Evolutionary conservation across 2,113 vertebrate species (phyloP), one percentile per base, ranked within the genome.

Genomic region (Paraplagusia blochii): DNA sequence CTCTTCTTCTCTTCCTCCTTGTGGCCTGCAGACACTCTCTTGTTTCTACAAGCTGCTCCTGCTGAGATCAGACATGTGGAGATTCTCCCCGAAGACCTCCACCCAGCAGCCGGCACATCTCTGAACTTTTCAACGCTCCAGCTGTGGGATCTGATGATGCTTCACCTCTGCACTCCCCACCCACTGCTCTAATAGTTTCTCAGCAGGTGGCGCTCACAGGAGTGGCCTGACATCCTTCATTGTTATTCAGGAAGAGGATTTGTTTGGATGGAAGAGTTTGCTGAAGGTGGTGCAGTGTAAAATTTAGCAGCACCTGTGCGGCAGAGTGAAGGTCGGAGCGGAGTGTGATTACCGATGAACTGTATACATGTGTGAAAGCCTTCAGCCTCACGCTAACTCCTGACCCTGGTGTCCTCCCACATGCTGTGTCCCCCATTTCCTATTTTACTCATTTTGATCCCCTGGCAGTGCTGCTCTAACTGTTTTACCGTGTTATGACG

Each of bases 21-120:
- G 43, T 64, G 54, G 57, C 87, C 78, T 22, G 77, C 74, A 60
- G 80, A 73, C 57, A 71, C 52, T 72, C 68, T 66, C 69, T 45
- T 78, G 80, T 86, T 83, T 59, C 66, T 77, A 84, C 74, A 77
- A 67, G 61, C 47, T 33, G 40, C 36, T 52, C 85, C 73, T 69
- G 80, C 83, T 87, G 85, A 58, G 83, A 77, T 74, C 46, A 78
- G 80, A 83, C 73, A 66, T 55, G 33, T 45, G 60, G 57, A 67
- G 65, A 72, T 67, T 70, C 50, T 60, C 76, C 63, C 71, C 59
- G n/a, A 69, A 70, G 68, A 79, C 63, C 66, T 73, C 59, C 11
- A 51, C 73, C 55, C 57, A 15, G 16, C 65, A 53, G 57, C 58
- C 1, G 42, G 62, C 62, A 65, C 50, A 58, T 46, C 16, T 72